Evolutionary conservation across 1,140 invertebrate species (phyloP), one percentile per base, ranked within the genome.

Genomic region (Rhagoletis zephyria): DNA sequence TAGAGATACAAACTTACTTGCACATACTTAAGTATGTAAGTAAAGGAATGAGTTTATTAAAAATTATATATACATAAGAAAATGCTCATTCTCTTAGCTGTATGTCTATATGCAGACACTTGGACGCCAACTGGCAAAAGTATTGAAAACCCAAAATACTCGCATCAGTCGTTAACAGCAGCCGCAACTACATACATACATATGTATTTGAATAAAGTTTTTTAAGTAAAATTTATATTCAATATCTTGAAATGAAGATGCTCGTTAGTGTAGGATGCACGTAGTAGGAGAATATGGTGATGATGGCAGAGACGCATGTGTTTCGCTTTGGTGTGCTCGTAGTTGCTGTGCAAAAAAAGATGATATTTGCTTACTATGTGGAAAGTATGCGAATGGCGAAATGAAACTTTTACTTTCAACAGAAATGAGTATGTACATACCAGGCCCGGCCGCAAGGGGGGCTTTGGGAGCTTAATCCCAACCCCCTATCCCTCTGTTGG

Each of bases 141-240:
- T 81, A 81, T 81, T 56, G 74, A 59, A 81, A 30, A 81, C 40
- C 9, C 45, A 74, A 74, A 16, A 74, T 63, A 45, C 40, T 48
- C 6, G 16, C 67, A n/a, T 45, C 10, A 74, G 45, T 12, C 67
- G 42, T 45, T 45, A 74, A 14, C 42, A 45, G 67, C 10, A 56
- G 51, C 51, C 51, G 10, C 51, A 56, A 56, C 10, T n/a, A n/a
- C n/a, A n/a, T 7, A 56, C 10, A 56, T 56, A 30, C 1, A 1
- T 10, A 56, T 56, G 10, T 10, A 56, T 40, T 14, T 14, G 10
- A 45, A 45, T 10, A 74, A 45, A 74, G 61, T 63, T 63, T 60
- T 7, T 60, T 67, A 67, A 67, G 65, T 67, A 67, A 67, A 40
- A 67, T 67, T 67, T 67, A 67, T 67, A 67, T 67, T 67, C 65